phyloP scores from a whole-genome alignment of 1,140 invertebrate species.

The Acromyrmex heyeri region DNA sequence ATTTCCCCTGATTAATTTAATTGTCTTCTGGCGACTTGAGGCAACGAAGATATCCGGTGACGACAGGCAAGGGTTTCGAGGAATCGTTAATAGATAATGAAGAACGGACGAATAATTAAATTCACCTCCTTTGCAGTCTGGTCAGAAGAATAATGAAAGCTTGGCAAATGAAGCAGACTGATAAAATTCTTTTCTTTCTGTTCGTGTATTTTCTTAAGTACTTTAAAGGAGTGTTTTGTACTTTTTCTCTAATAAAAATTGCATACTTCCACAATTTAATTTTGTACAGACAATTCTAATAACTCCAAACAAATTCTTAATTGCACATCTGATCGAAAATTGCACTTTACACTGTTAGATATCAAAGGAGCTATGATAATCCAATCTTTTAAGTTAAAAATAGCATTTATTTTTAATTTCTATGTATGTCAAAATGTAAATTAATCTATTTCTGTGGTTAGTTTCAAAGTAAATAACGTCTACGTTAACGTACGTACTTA shows the following conservation, averaged over 20 bases:
- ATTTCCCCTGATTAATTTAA: conserved; percentile 39
- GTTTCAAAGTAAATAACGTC: no score
- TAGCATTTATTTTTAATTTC: no score
- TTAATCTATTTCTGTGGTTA: no score
- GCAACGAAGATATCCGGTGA: conserved; percentile 10
- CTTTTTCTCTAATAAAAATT: not conserved
- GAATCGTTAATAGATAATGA: conserved; percentile 35
- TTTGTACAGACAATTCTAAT: not conserved
- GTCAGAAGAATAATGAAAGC: not conserved
- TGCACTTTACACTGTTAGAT: no score
- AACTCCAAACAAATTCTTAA: not conserved
- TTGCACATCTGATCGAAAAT: not conserved
- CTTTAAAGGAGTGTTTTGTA: not conserved
- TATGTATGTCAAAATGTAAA: no score
- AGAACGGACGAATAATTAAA: conserved; percentile 32
- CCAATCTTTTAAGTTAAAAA: no score
- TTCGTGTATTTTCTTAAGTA: not conserved
- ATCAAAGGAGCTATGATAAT: no score
- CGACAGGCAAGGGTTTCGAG: not conserved
- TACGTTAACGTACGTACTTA: no score
- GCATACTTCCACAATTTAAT: not conserved
- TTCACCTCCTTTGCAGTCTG: not conserved
- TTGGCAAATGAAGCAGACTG: not conserved
- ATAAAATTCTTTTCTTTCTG: not conserved
- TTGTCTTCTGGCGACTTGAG: conserved; percentile 30